Conservation (phyloP, 2,797 vertebrate genomes). For the Brachyrhaphis roseni region DNA sequence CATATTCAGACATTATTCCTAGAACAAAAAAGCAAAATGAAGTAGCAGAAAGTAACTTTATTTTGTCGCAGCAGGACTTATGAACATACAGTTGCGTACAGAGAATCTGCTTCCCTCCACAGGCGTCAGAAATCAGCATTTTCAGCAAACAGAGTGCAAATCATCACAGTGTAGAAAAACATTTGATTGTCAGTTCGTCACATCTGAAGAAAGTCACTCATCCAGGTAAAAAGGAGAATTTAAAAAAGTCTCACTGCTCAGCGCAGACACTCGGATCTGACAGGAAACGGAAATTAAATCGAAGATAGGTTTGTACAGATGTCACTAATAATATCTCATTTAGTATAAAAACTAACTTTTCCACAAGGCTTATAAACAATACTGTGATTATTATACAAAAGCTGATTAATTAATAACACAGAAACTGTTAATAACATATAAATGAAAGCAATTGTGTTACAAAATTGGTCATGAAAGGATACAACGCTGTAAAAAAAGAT, state of each 20-base stretch:
- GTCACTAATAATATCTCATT: constrained; percentile 15
- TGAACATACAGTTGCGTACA: constrained; percentile 65
- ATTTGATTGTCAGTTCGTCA: constrained; percentile 79
- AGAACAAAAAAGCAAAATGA: not conserved
- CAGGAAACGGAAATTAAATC: constrained; percentile 10
- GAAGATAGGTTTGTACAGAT: not conserved
- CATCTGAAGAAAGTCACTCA: constrained; percentile 39
- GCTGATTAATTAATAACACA: constrained; percentile 1
- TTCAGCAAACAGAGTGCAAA: constrained; percentile 72
- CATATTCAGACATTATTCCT: not conserved
- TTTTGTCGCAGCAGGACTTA: constrained; percentile 80
- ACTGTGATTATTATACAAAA: constrained; percentile 30
- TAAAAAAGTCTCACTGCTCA: constrained; percentile 10
- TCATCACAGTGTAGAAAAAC: constrained; percentile 72
- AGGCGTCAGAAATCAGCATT: constrained; percentile 22
- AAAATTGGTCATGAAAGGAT: constrained; percentile 37
- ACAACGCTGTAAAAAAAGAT: constrained; percentile 64
- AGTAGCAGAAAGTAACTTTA: constrained; percentile 69
- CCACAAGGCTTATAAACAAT: constrained; percentile 36
- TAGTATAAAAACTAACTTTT: constrained; percentile 13
- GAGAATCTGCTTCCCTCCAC: constrained; percentile 62
- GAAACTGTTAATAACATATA: not conserved
- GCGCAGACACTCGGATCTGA: constrained; percentile 47
- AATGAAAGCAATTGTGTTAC: constrained; percentile 1
- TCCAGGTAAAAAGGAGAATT: constrained; percentile 21